Evolutionary conservation across 2,113 vertebrate species (phyloP), one percentile per base, ranked within the genome.

Genomic region (Elephas maximus): DNA sequence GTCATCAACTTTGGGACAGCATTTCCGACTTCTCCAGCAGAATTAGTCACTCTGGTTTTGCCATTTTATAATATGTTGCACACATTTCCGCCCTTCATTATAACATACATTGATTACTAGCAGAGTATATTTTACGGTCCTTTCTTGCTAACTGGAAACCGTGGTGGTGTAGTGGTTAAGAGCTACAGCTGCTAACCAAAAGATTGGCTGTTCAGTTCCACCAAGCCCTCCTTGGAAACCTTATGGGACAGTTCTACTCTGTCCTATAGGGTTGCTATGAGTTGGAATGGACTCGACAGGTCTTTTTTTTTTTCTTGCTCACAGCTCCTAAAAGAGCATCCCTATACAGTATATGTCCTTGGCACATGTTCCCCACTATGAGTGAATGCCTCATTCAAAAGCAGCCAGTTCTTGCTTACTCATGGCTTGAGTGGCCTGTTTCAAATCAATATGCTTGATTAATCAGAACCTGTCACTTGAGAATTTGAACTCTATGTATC

Each of bases 21-120:
- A 77, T 84, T 8, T 48, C 30, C 17, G 18, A 37, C 37, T 45
- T 85, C 44, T 76, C 11, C 37, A 48, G 45, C n/a, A 90, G 24
- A 78, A 85, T 57, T 45, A 94, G n/a, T 78, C 73, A 60, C 37
- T 69, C 69, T 84, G 23, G 69, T 84, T 74, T 85, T 69, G 87
- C 48, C 62, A 60, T 48, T 57, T 67, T 84, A 26, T 90, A 89
- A 18, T 63, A 57, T 14, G 44, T 74, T 74, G 41, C 33, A 1
- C 41, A 44, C 45, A 53, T 63, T 76, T 83, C 21, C 44, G 28
- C 6, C 14, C 82, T 63, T 94, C 69, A 57, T 57, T 37, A 83
- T 76, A 65, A 53, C 73, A 33, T 83, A 6, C 28, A 15, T n/a
- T 71, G 30, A 71, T 41, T 51, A 37, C 65, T 65, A 37, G 71